Conservation (phyloP, 2,797 vertebrate genomes). For the Darevskia nairensis region DNA sequence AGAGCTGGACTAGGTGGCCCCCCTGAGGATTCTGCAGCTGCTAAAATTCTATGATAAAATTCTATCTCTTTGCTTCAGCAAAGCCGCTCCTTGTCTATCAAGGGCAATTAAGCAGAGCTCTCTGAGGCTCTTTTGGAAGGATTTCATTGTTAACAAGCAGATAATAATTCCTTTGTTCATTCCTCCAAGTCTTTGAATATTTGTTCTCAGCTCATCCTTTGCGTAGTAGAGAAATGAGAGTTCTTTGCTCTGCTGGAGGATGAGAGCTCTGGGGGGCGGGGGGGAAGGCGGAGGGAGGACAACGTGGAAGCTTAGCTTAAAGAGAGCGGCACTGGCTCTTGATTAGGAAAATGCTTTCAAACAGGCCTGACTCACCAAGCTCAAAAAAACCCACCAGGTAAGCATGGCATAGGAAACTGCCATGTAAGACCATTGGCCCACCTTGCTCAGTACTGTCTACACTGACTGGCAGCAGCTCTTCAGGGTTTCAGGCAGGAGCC, state of each 20-base stretch:
- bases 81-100: conserved; percentile 18
- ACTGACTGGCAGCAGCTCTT: too few species aligned
- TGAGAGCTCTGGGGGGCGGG: background rate
- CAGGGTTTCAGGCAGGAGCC: too few species aligned
- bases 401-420: background rate
- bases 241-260: conserved; percentile 2
- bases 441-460: too few species aligned
- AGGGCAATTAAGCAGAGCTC: background rate
- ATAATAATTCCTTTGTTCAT: conserved; percentile 33
- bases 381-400: background rate
- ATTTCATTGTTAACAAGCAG: conserved; percentile 27
- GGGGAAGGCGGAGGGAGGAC: background rate
- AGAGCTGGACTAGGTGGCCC: background rate
- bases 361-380: too few species aligned
- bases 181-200: conserved; percentile 26
- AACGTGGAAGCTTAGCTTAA: background rate
- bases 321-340: background rate
- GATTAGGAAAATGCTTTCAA: background rate
- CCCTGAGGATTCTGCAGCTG: background rate
- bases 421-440: too few species aligned
- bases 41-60: background rate
- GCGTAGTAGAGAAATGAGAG: background rate
- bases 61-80: background rate
- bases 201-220: conserved; percentile 4
- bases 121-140: conserved; percentile 3